phyloP scores from a whole-genome alignment of 2,113 vertebrate species.

The Rissa tridactyla region DNA sequence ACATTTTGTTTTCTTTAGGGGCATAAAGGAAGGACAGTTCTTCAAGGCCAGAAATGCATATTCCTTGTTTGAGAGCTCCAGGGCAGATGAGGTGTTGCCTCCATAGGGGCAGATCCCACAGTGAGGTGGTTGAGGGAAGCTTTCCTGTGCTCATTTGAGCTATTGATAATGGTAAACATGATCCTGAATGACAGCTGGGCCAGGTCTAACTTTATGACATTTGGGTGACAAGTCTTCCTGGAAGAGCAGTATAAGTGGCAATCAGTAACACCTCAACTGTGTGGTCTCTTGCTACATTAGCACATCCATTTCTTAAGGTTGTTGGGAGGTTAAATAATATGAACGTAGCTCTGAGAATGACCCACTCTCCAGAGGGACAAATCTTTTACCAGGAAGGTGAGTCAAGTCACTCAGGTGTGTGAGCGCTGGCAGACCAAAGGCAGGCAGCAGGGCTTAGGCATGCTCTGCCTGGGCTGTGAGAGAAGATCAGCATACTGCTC shows the following conservation, averaged over 20 bases:
- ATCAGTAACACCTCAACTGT: background rate
- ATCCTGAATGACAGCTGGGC: background rate
- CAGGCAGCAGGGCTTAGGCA: background rate
- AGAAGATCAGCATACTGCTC: no score
- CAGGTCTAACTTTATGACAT: background rate
- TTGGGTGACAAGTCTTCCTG: background rate
- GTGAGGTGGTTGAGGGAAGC: background rate
- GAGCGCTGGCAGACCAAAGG: background rate
- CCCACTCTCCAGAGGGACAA: background rate
- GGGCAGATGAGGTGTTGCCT: background rate
- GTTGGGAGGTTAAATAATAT: background rate
- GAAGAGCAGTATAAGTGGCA: background rate
- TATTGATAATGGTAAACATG: rapidly evolving
- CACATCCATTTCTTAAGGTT: background rate
- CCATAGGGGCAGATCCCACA: background rate
- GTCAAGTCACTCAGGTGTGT: background rate
- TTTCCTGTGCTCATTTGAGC: background rate
- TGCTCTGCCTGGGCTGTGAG: background rate
- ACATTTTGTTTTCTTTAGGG: background rate
- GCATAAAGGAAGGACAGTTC: background rate
- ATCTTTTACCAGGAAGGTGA: background rate
- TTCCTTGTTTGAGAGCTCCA: background rate
- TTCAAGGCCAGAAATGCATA: background rate
- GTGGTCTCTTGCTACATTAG: background rate
- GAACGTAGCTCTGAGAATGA: background rate